Evolutionary conservation across 2,113 vertebrate species (phyloP), one percentile per base, ranked within the genome.

Genomic region (Myodes glareolus): DNA sequence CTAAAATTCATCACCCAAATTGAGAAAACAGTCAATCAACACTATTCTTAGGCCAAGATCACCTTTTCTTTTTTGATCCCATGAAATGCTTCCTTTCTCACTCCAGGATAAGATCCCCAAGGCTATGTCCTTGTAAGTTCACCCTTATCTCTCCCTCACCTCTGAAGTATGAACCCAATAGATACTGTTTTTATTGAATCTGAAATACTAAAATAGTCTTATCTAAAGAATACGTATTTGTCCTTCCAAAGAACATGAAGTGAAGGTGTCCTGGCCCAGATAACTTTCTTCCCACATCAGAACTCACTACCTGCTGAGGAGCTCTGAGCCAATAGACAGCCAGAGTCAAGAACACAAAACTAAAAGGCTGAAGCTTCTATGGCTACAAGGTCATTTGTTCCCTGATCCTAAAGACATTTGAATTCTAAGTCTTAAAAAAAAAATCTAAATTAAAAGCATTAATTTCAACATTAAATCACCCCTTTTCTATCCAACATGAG

Each of bases 401-500:
- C 19, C 47, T 94, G 52, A 90, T 84, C 36, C 14, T 90, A 67
- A 97, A 92, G n/a, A 19, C 39, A 95, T 84, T 3, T 92, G 29
- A 88, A 23, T 29, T 94, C 75, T 61, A 58, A 68, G 67, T 85
- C 63, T 31, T n/a, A 27, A 78, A 73, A 95, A 96, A 94, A 84
- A 92, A 96, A 31, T 8, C n/a, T 72, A 95, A 87, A 89, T 61
- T 89, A 58, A 95, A 84, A 93, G 31, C 55, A n/a, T n/a, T n/a
- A n/a, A n/a, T 91, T 94, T 88, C 90, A 93, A 63, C 36, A 96
- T 78, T 88, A 94, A 95, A 88, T 85, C 52, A 91, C 61, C 63
- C 68, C 61, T 50, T 76, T 95, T 58, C 93, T 93, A 76, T 12
- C 77, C 33, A 88, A 52, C 58, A 93, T 6, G 80, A 92, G 50